Conservation (phyloP, 1,140 invertebrate genomes). For the Zaprionus gabonicus region DNA sequence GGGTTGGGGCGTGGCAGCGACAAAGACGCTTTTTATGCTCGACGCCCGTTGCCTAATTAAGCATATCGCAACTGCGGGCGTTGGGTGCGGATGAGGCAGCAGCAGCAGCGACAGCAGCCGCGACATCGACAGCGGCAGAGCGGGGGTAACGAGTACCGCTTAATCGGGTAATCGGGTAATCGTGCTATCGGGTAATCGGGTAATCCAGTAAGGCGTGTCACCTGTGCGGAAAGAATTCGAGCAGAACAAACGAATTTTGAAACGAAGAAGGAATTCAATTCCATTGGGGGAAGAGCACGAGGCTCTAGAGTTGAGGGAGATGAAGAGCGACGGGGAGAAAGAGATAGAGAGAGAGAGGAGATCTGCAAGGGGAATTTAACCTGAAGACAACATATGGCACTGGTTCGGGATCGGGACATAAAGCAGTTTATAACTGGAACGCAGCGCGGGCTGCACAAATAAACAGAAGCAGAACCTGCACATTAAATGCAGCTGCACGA, state of each 20-base stretch:
- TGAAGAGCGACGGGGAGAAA: too few species aligned
- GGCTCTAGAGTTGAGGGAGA: too few species aligned
- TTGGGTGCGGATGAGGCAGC: conserved; percentile 12
- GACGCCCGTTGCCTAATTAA: conserved; percentile 77
- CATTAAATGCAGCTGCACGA: conserved; percentile 41
- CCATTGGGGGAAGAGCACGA: not conserved
- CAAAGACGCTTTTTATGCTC: conserved; percentile 78
- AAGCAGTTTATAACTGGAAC: conserved; percentile 42
- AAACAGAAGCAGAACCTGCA: conserved; percentile 38
- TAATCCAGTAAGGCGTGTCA: not conserved
- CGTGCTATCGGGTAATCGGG: not conserved
- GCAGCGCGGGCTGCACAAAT: conserved; percentile 29
- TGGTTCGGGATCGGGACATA: conserved; percentile 12
- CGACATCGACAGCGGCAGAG: not conserved
- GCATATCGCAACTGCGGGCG: conserved; percentile 65
- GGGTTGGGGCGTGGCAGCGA: conserved; percentile 70
- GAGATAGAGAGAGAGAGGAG: not conserved
- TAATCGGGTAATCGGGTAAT: not conserved
- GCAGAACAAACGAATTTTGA: not conserved
- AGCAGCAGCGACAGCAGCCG: not conserved
- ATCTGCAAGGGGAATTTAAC: not conserved
- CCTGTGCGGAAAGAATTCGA: conserved; percentile 6
- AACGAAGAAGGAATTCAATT: not conserved
- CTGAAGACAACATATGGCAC: conserved; percentile 37
- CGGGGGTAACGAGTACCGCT: not conserved